These are phyloP conservation scores for Nothobranchius kuhntae DNA, from an alignment of 2,113 vertebrate species.

Conservation along the genomic window DNA sequence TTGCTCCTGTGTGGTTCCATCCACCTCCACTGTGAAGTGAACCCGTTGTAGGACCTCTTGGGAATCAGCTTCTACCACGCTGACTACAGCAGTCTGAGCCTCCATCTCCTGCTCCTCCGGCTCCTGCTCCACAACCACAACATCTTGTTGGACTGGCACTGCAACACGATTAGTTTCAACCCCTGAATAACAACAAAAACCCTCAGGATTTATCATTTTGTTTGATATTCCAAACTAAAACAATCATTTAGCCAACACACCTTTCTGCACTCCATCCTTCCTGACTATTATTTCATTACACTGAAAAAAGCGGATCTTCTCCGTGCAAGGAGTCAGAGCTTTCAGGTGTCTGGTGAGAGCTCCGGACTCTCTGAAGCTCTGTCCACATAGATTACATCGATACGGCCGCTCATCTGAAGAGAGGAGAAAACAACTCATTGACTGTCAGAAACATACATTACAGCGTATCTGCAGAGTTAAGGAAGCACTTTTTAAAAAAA, in stretches of 20 bases:
- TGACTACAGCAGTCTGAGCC: conserved; percentile 82
- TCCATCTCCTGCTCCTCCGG: conserved; percentile 56
- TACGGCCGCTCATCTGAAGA: conserved; percentile 93
- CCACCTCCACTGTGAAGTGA: conserved; percentile 90
- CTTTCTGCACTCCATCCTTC: conserved; percentile 86
- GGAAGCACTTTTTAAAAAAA: too few species aligned
- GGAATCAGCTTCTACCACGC: conserved; percentile 86
- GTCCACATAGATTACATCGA: conserved; percentile 92
- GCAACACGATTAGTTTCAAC: conserved; percentile 59
- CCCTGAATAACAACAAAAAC: conserved; percentile 64
- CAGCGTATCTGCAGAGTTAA: neutral
- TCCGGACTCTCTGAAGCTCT: conserved; percentile 95
- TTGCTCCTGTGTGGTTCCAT: conserved; percentile 71
- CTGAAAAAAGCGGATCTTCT: conserved; percentile 91
- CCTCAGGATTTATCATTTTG: neutral
- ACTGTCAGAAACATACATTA: neutral
- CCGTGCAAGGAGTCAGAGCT: conserved; percentile 94
- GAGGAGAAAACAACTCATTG: neutral
- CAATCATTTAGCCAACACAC: conserved; percentile 54
- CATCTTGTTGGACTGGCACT: conserved; percentile 39
- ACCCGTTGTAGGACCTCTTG: conserved; percentile 90
- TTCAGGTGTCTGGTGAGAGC: conserved; percentile 95
- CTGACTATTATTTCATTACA: conserved; percentile 86
- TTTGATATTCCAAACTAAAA: too few species aligned
- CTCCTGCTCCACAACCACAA: conserved; percentile 60